Conservation (phyloP, 1,140 invertebrate genomes). For the Nasonia longicornis region DNA sequence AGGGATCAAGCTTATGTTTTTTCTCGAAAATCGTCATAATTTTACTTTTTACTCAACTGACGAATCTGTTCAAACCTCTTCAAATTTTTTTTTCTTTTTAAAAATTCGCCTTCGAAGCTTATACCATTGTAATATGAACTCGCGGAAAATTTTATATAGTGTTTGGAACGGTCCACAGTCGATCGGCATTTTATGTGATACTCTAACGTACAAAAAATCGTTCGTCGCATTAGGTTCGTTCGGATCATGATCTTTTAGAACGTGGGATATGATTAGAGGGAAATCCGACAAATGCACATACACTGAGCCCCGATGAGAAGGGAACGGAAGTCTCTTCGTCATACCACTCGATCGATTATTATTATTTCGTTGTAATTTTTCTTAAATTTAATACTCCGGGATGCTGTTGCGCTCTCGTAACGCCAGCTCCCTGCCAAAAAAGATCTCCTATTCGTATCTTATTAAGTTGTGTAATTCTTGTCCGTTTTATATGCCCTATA, state of each 20-base stretch:
- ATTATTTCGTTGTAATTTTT: background rate
- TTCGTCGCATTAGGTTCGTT: constrained; percentile 59
- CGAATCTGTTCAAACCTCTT: background rate
- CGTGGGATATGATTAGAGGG: constrained; percentile 43
- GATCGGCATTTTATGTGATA: constrained; percentile 66
- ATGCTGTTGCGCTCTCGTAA: background rate
- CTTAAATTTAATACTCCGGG: constrained; percentile 31
- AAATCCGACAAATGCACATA: constrained; percentile 35
- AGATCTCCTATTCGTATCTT: constrained; percentile 29
- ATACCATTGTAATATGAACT: background rate
- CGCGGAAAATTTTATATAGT: background rate
- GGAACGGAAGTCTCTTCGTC: constrained; percentile 4
- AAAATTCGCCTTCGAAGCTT: background rate
- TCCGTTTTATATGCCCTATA: background rate
- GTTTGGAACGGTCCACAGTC: constrained; percentile 57
- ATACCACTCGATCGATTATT: background rate
- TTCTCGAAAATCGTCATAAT: background rate
- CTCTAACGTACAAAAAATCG: constrained; percentile 67
- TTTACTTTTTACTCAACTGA: background rate
- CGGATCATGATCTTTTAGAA: constrained; percentile 38
- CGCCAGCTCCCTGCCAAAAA: background rate
- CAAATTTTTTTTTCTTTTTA: background rate
- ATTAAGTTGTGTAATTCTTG: constrained; percentile 19
- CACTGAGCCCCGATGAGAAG: background rate
- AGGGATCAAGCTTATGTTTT: background rate